phyloP scores from a whole-genome alignment of 2,888 invertebrate genomes.

The Ischnus inquisitorius region DNA sequence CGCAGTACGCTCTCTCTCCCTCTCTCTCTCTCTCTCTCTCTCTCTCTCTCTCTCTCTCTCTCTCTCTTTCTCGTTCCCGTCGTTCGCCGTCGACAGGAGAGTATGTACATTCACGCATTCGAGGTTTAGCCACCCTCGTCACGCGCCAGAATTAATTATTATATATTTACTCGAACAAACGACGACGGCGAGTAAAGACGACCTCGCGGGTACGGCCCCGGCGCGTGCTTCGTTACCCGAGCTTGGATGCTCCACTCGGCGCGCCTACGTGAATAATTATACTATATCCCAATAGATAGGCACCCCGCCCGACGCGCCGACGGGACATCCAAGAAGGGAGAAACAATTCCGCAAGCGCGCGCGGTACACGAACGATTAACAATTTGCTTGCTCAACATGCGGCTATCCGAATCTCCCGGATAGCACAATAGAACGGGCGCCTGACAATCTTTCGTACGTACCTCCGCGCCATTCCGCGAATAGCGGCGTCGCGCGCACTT shows the following conservation, averaged over 20 bases:
- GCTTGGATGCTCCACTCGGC: conserved; percentile 12
- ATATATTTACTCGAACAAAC: conserved; percentile 34
- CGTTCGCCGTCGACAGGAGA: background rate
- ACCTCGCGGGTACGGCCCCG: background rate
- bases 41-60: too few relatives aligned
- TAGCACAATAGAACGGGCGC: conserved; percentile 2
- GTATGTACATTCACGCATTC: background rate
- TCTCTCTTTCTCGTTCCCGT: too few relatives aligned
- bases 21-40: too few relatives aligned
- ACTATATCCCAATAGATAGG: background rate
- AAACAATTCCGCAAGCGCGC: conserved; percentile 30
- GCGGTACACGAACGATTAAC: conserved; percentile 25
- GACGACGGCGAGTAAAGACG: background rate
- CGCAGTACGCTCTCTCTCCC: background rate
- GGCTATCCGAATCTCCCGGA: conserved; percentile 14
- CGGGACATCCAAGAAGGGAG: background rate
- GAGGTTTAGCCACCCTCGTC: background rate
- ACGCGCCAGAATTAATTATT: conserved; percentile 30
- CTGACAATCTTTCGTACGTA: background rate
- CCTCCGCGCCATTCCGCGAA: conserved; percentile 1
- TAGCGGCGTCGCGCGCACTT: background rate
- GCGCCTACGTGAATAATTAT: background rate
- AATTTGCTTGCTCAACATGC: conserved; percentile 21
- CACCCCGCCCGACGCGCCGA: background rate
- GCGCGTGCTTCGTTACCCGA: conserved; percentile 9